phyloP scores from a whole-genome alignment of 2,113 vertebrate genomes.

The Cololabis saira region DNA sequence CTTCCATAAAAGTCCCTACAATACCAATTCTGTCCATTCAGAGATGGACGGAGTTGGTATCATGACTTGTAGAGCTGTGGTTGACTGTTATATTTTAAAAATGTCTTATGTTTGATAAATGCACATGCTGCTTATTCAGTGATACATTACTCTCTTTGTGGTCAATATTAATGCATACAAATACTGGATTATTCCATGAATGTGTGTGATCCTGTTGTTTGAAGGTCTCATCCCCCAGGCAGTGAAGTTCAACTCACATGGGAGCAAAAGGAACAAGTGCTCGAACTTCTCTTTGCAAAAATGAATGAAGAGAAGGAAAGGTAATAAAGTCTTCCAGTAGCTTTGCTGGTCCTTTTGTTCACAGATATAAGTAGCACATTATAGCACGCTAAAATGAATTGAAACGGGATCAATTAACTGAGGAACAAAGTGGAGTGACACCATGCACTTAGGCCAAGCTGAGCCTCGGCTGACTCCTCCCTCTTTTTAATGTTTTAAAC shows the following conservation, averaged over 20 bases:
- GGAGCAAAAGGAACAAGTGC: slow-evolving; percentile 91
- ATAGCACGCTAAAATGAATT: slow-evolving; percentile 42
- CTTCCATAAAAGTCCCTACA: slow-evolving; percentile 83
- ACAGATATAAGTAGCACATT: slow-evolving; percentile 29
- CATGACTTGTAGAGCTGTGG: background rate
- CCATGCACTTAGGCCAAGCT: slow-evolving; percentile 41
- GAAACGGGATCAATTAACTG: slow-evolving; percentile 43
- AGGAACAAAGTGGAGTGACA: slow-evolving; percentile 60
- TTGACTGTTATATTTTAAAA: slow-evolving; percentile 12
- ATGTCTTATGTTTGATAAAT: slow-evolving; percentile 1
- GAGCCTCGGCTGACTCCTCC: slow-evolving; percentile 69
- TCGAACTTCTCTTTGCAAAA: slow-evolving; percentile 88
- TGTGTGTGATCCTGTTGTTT: slow-evolving; percentile 18
- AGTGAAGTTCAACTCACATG: slow-evolving; percentile 85
- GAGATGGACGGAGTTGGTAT: slow-evolving; percentile 81
- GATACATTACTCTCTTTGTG: no score
- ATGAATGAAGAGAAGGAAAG: slow-evolving; percentile 84
- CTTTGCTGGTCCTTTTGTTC: slow-evolving; percentile 11
- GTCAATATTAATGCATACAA: no score
- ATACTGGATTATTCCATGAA: background rate
- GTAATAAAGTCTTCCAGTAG: slow-evolving; percentile 63
- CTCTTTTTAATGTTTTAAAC: slow-evolving; percentile 80
- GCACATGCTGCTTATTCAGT: background rate
- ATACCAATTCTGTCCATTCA: slow-evolving; percentile 86
- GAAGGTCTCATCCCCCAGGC: slow-evolving; percentile 74